Evolutionary conservation across 2,113 vertebrate genomes (phyloP).

Genomic region (Diadophis punctatus): DNA sequence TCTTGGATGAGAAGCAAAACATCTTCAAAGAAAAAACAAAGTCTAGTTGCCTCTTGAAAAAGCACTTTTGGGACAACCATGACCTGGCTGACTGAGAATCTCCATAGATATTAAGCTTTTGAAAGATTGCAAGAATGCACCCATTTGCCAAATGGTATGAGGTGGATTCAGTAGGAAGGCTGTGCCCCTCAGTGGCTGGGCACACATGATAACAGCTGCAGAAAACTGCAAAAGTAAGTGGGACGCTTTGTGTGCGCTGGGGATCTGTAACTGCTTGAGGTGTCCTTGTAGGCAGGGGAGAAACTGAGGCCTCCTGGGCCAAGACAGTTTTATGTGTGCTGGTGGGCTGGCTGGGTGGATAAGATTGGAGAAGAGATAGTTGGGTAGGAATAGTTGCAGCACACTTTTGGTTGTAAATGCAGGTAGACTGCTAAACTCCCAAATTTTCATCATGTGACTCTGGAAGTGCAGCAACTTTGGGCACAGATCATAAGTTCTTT

Average conservation of each 20-base stretch:
- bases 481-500: background rate
- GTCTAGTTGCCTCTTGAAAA: no score
- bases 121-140: background rate
- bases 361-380: background rate
- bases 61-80: no score
- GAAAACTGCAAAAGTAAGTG: background rate
- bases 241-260: background rate
- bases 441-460: background rate
- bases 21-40: no score
- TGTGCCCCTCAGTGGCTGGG: background rate
- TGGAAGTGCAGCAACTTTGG: background rate
- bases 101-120: background rate
- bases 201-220: background rate
- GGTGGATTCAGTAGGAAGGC: background rate
- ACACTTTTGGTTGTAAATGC: background rate
- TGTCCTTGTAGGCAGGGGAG: background rate
- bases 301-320: background rate
- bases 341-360: background rate
- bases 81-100: no score
- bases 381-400: background rate
- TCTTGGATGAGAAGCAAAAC: no score
- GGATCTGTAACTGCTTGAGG: background rate
- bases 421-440: background rate
- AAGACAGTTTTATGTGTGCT: background rate
- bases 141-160: background rate